A percentile compares a stretch with the other conserved stretches of the same genome.
phyloP scores from a whole-genome alignment of 2,113 vertebrate species.

The Stigmatopora argus region DNA sequence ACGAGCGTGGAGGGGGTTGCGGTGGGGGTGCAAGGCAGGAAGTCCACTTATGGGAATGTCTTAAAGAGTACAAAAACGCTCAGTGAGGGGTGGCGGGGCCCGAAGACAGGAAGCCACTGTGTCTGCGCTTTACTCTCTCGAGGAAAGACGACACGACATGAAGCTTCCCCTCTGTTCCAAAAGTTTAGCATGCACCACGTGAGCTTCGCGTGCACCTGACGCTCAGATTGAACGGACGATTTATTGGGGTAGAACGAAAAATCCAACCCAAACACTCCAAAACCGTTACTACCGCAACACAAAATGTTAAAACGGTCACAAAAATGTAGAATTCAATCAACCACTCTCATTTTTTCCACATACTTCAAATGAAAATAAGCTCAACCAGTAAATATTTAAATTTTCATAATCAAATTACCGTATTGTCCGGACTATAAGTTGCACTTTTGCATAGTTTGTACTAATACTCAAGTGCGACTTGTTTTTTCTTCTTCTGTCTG shows the following conservation, averaged over 20 bases:
- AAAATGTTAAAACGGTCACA: no score
- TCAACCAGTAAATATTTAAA: no score
- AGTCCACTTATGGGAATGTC: conserved; percentile 56
- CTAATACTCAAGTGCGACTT: no score
- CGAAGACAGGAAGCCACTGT: conserved; percentile 61
- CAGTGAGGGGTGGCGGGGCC: conserved; percentile 38
- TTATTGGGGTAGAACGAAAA: background rate
- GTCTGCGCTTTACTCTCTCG: conserved; percentile 17
- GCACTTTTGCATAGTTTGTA: no score
- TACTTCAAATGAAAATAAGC: no score
- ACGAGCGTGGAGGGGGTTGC: background rate
- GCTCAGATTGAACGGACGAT: background rate
- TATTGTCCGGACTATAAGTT: no score
- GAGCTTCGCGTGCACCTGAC: conserved; percentile 51
- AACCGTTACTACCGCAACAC: no score
- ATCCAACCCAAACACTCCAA: background rate
- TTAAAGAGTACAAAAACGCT: conserved; percentile 59
- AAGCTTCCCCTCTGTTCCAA: conserved; percentile 38
- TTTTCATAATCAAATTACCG: no score
- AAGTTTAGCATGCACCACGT: conserved; percentile 55
- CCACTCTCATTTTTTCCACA: no score
- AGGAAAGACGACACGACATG: conserved; percentile 28
- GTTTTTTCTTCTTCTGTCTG: no score
- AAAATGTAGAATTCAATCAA: no score
- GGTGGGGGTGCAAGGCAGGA: conserved; percentile 50